Evolutionary conservation across 2,113 vertebrate genomes (phyloP), one percentile per base, ranked within the genome.

Genomic region (Prochilodus magdalenae): DNA sequence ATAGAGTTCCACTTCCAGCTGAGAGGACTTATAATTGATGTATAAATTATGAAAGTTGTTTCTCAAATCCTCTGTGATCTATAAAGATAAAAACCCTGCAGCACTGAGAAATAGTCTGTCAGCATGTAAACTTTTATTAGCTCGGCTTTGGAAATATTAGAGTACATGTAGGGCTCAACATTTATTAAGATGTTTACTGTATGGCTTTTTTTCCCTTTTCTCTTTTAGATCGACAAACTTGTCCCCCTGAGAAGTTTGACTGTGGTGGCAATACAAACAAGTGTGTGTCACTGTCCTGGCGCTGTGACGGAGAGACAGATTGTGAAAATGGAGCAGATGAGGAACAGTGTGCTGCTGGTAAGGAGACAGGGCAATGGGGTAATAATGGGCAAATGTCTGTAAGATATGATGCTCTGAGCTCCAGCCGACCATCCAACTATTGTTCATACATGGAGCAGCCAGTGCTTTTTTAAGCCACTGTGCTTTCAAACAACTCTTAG

Each of bases 311-410:
- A 0, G 96, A 99, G 91, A 93, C 92, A 88, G 97, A 99, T 76
- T 99, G 98, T 73, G 97, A 97, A 89, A 98, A 94, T 0, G 97
- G 97, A 20, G 91, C 94, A 0, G 98, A 99, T 0, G 98, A 99
- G 86, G 95, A 95, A 47, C 95, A 95, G 85, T 99, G 98, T 55
- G 92, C 94, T n/a, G 94, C 95, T 86, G 94, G 98, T 99, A 33
- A 51, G 62, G 20, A 29, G 4, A 36, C 30, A 29, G 49, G 15
- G 22, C 65, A 5, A 49, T 27, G 29, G 47, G 15, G 60, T 30
- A 44, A 12, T 30, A 29, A 67, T 36, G n/a, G 29, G 36, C 20
- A 72, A 57, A 33, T 30, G 22, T 11, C 24, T 81, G 51, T 7
- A 36, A 7, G 36, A 4, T 4, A 36, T 36, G 36, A 7, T 3